Percentiles rank a stretch among this genome's conserved stretches.
Conservation (phyloP, 1,140 invertebrate species). For the Cydia fagiglandana region DNA sequence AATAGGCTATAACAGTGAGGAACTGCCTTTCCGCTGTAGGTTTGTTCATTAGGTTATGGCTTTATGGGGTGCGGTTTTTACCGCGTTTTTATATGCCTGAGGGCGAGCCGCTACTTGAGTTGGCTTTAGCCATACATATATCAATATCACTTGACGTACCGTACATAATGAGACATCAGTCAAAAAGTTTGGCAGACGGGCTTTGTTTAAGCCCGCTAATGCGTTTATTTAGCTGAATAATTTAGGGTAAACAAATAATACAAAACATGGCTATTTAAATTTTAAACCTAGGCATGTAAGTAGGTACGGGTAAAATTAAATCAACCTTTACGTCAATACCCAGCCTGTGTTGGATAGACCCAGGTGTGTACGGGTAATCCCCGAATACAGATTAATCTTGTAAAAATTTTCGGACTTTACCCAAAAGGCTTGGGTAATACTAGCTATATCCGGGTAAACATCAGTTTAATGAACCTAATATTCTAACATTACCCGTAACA, state of each 20-base stretch:
- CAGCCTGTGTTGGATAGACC: too few species aligned
- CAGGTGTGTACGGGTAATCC: too few species aligned
- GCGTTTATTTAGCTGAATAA: constrained; percentile 9
- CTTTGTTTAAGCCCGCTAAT: not conserved
- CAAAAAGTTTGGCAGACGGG: constrained; percentile 18
- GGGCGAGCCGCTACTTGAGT: constrained; percentile 17
- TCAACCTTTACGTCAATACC: too few species aligned
- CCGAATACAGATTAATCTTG: too few species aligned
- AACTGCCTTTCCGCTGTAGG: not conserved
- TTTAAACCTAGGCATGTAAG: not conserved
- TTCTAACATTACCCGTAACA: too few species aligned
- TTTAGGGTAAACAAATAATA: not conserved
- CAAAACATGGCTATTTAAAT: not conserved
- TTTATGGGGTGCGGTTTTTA: constrained; percentile 27
- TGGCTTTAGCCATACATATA: constrained; percentile 8
- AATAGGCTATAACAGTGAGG: not conserved
- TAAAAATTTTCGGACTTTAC: too few species aligned
- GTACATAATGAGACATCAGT: constrained; percentile 16
- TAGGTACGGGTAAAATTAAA: too few species aligned
- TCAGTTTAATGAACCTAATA: too few species aligned
- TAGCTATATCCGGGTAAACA: too few species aligned
- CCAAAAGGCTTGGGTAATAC: too few species aligned
- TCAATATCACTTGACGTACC: not conserved
- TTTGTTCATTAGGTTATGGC: constrained; percentile 26
- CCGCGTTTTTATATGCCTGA: constrained; percentile 22